phyloP scores from a whole-genome alignment of 2,113 vertebrate species.

The Capra hircus region DNA sequence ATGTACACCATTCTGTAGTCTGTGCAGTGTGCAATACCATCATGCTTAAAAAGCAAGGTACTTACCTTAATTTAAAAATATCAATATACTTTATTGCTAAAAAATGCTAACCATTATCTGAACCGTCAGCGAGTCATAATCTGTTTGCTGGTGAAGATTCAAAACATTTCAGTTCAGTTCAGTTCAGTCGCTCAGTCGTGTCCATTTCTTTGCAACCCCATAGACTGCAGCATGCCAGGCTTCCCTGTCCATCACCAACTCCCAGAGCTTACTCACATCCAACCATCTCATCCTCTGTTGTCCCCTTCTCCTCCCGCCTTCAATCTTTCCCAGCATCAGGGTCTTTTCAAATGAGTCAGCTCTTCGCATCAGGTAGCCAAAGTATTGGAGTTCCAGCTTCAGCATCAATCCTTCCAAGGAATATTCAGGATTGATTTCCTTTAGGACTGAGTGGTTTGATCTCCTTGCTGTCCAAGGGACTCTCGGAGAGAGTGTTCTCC shows the following conservation, averaged over 20 bases:
- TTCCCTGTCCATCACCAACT: neutral
- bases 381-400: neutral
- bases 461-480: neutral
- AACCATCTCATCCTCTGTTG: neutral
- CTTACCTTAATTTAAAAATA: neutral
- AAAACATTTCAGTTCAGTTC: neutral
- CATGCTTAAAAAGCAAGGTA: neutral
- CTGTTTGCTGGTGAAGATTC: neutral
- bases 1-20: neutral
- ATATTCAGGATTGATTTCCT: neutral
- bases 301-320: neutral
- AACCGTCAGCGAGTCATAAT: neutral
- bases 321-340: neutral
- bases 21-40: neutral
- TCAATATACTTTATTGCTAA: neutral
- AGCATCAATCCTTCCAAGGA: neutral
- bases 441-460: neutral
- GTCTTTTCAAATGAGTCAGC: neutral
- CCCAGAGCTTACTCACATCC: neutral
- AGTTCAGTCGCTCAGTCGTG: neutral
- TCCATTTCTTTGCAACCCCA: neutral
- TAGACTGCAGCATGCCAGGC: accelerated
- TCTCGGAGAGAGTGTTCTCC: neutral
- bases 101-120: neutral
- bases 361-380: neutral